These are phyloP conservation scores for Phyllotis vaccarum DNA, from an alignment of 2,797 vertebrate genomes.

Conservation along the genomic window DNA sequence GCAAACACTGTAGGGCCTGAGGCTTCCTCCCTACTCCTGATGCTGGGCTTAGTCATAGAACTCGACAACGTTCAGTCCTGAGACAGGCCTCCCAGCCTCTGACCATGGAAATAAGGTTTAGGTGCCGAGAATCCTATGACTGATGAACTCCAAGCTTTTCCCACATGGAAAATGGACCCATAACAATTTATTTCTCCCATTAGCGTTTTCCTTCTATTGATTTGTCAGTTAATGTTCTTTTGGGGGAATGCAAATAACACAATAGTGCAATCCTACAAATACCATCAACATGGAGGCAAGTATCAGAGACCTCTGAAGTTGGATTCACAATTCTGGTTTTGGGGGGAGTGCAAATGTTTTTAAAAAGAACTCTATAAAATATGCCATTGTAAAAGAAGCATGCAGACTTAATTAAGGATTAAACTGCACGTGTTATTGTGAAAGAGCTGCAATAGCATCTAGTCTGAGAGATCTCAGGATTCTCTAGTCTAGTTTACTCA, in stretches of 20 bases:
- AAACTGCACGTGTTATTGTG: slow-evolving; percentile 50
- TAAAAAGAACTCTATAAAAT: slow-evolving; percentile 71
- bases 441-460: slow-evolving; percentile 69
- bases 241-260: background rate
- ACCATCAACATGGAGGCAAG: slow-evolving; percentile 38
- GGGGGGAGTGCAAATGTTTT: slow-evolving; percentile 67
- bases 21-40: background rate
- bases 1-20: background rate
- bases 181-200: background rate
- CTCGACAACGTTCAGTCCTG: background rate
- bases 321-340: slow-evolving; percentile 56
- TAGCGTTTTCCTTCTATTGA: slow-evolving; percentile 5
- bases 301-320: slow-evolving; percentile 9
- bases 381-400: slow-evolving; percentile 60
- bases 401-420: slow-evolving; percentile 72
- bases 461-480: slow-evolving; percentile 78
- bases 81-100: background rate
- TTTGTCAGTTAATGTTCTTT: slow-evolving; percentile 23
- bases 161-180: background rate
- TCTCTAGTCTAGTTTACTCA: slow-evolving; percentile 71
- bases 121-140: background rate
- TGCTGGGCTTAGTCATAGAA: background rate
- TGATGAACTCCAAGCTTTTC: background rate
- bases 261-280: slow-evolving; percentile 33
- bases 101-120: background rate